These are phyloP conservation scores for Tor tambroides DNA, from an alignment of 2,113 vertebrate species.

Conservation along the genomic window DNA sequence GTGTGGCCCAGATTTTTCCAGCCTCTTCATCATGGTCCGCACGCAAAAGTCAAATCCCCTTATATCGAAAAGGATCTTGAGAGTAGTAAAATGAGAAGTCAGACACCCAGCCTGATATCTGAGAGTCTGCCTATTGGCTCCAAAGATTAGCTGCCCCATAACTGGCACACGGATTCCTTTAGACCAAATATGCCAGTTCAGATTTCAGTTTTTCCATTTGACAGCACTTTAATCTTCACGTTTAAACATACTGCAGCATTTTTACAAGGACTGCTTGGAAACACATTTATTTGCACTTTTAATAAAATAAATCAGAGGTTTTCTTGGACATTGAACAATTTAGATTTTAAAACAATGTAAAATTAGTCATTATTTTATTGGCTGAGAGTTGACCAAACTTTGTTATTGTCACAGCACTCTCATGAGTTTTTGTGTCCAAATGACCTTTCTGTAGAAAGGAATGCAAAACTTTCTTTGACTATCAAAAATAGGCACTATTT, in stretches of 20 bases:
- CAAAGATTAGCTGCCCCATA: conserved; percentile 43
- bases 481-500: conserved; percentile 33
- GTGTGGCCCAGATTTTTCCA: conserved; percentile 66
- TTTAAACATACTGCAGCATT: conserved; percentile 42
- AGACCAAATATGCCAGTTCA: conserved; percentile 53
- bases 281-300: conserved; percentile 45
- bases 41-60: conserved; percentile 64
- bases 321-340: conserved; percentile 17
- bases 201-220: conserved; percentile 48
- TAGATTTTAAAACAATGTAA: conserved; percentile 9
- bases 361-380: neutral
- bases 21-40: conserved; percentile 60
- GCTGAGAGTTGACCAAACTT: neutral
- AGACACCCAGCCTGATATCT: conserved; percentile 55
- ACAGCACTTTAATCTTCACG: conserved; percentile 48
- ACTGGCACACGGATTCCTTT: conserved; percentile 50
- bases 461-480: conserved; percentile 31
- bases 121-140: conserved; percentile 48
- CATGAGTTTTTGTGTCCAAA: neutral
- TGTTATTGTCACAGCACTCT: neutral
- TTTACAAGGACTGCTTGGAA: conserved; percentile 42
- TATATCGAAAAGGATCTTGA: conserved; percentile 61
- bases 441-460: conserved; percentile 13
- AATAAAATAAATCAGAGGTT: conserved; percentile 38
- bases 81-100: conserved; percentile 56